Evolutionary conservation across 2,797 vertebrate genomes (phyloP).

Genomic region (Microhierax caerulescens): DNA sequence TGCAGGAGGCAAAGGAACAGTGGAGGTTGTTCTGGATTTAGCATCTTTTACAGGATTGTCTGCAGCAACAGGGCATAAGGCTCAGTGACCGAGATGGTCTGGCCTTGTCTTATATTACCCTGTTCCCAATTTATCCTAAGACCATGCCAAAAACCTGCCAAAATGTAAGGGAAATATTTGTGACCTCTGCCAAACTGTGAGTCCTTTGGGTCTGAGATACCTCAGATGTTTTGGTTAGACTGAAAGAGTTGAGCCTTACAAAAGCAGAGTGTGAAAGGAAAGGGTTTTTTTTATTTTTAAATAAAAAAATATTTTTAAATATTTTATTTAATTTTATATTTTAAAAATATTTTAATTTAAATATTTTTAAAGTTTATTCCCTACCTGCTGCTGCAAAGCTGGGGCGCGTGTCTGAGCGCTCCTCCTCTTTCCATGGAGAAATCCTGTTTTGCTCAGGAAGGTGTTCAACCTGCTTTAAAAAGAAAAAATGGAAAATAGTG

Average conservation of each 20-base stretch:
- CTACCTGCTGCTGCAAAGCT: neutral
- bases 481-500: neutral
- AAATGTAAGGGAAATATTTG: slow-evolving; percentile 31
- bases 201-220: neutral
- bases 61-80: neutral
- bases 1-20: slow-evolving; percentile 1
- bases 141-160: slow-evolving; percentile 17
- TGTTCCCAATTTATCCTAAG: neutral
- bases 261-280: neutral
- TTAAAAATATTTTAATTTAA: no score
- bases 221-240: neutral
- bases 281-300: no score
- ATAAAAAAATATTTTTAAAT: no score
- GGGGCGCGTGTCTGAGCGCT: rapidly evolving
- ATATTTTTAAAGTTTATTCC: no score
- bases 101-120: neutral
- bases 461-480: neutral
- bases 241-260: neutral
- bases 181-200: slow-evolving; percentile 8
- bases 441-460: neutral
- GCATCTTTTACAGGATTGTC: neutral
- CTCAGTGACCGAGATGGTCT: neutral
- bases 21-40: neutral
- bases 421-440: neutral
- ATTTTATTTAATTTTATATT: no score